A percentile compares a stretch with the other conserved stretches of the same genome.
These are phyloP conservation scores for Argyrosomus japonicus DNA, from an alignment of 2,113 vertebrate species.

Conservation along the genomic window DNA sequence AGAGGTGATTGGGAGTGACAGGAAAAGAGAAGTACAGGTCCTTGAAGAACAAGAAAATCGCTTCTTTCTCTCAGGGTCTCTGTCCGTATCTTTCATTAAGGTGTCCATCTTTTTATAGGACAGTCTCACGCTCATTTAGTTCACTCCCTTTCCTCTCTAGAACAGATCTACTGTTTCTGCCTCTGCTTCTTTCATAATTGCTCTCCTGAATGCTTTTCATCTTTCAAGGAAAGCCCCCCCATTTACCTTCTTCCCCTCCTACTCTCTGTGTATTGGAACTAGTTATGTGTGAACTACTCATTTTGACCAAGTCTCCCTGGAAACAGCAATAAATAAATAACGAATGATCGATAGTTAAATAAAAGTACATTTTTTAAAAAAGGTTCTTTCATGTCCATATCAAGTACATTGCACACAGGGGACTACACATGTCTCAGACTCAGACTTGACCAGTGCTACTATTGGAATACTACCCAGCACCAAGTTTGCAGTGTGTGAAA, in stretches of 20 bases:
- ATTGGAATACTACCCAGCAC: neutral
- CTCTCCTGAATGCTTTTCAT: neutral
- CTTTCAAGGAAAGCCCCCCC: neutral
- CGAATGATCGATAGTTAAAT: neutral
- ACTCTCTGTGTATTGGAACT: neutral
- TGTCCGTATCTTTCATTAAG: neutral
- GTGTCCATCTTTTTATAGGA: neutral
- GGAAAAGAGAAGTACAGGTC: neutral
- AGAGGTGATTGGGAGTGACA: neutral
- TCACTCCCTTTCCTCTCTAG: no score
- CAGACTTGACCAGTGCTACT: no score
- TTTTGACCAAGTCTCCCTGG: neutral
- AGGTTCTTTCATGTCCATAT: no score
- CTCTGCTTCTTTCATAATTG: neutral
- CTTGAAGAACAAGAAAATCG: slow-evolving; percentile 4
- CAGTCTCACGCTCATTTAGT: no score
- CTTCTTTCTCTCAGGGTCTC: neutral
- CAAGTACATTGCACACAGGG: neutral
- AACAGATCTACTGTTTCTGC: neutral
- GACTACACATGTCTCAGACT: neutral
- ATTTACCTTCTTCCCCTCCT: neutral
- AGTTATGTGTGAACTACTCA: neutral
- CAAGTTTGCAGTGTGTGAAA: neutral
- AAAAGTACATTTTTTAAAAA: neutral
- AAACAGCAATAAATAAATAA: no score